Evolutionary conservation across 2,113 vertebrate species (phyloP).

Genomic region (Osmerus eperlanus): DNA sequence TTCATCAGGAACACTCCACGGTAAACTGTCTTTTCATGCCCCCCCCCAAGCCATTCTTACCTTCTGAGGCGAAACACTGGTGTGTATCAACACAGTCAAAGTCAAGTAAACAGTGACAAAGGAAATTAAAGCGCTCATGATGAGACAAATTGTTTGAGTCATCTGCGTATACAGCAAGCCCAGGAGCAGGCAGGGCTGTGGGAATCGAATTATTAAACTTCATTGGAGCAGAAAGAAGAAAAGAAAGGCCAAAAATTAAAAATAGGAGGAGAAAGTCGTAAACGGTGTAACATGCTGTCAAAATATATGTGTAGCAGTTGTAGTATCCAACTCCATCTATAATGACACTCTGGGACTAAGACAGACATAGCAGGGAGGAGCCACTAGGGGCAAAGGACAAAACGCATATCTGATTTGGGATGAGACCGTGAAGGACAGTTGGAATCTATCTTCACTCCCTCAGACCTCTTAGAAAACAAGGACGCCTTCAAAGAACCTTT

Average conservation of each 20-base stretch:
- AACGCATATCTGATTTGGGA: conserved; percentile 39
- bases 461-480: conserved; percentile 36
- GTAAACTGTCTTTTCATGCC: conserved; percentile 51
- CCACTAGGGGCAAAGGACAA: conserved; percentile 41
- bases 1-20: conserved; percentile 48
- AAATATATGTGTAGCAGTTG: too few relatives aligned
- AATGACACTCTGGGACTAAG: too few relatives aligned
- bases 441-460: conserved; percentile 37
- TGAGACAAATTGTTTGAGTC: conserved; percentile 59
- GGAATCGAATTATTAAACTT: conserved; percentile 61
- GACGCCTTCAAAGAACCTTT: conserved; percentile 7
- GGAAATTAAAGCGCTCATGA: conserved; percentile 31
- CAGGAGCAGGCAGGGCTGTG: conserved; percentile 48
- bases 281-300: background rate
- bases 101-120: conserved; percentile 62
- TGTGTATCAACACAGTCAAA: conserved; percentile 52
- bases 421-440: conserved; percentile 42
- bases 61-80: conserved; percentile 53
- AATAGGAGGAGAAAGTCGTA: background rate
- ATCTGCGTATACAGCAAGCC: conserved; percentile 59
- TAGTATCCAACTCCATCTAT: too few relatives aligned
- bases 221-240: conserved; percentile 40
- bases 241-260: too few relatives aligned
- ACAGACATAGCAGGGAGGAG: background rate
- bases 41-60: conserved; percentile 49